These are phyloP conservation scores for Leucania comma DNA, from an alignment of 2,888 invertebrate species.

Conservation along the genomic window DNA sequence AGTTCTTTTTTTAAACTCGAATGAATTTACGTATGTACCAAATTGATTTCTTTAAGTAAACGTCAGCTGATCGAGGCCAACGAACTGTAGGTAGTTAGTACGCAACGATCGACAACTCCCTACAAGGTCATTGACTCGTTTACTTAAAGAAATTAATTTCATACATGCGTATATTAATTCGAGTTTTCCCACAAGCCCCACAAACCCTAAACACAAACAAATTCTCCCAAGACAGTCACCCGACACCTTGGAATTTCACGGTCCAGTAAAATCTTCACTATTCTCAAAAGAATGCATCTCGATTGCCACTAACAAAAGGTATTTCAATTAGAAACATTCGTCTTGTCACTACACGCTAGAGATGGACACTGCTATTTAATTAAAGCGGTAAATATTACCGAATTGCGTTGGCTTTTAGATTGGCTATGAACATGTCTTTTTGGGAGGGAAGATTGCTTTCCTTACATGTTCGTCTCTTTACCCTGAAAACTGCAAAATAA, in stretches of 20 bases:
- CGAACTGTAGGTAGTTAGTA: too few relatives aligned
- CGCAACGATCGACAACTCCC: too few relatives aligned
- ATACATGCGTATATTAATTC: too few relatives aligned
- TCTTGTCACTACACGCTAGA: constrained; percentile 64
- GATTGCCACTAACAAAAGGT: constrained; percentile 66
- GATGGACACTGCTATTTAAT: constrained; percentile 74
- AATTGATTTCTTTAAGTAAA: too few relatives aligned
- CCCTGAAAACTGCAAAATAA: too few relatives aligned
- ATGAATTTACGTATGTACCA: too few relatives aligned
- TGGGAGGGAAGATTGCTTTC: neutral
- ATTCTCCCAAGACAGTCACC: constrained; percentile 1
- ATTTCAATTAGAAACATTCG: constrained; percentile 82
- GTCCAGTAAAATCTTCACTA: constrained; percentile 32
- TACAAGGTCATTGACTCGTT: too few relatives aligned
- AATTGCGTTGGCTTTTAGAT: constrained; percentile 20
- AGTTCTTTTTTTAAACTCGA: too few relatives aligned
- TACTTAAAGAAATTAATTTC: too few relatives aligned
- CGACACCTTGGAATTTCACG: constrained; percentile 20
- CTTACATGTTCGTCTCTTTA: neutral
- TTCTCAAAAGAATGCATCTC: constrained; percentile 47
- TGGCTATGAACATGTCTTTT: constrained; percentile 8
- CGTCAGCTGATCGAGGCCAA: too few relatives aligned
- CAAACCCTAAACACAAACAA: constrained; percentile 12
- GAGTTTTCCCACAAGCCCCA: too few relatives aligned
- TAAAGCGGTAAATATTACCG: constrained; percentile 64